Base-by-base conservation (phyloP, 53 echinoderm and acorn worm species). In the Apostichopus leukothele region DNA sequence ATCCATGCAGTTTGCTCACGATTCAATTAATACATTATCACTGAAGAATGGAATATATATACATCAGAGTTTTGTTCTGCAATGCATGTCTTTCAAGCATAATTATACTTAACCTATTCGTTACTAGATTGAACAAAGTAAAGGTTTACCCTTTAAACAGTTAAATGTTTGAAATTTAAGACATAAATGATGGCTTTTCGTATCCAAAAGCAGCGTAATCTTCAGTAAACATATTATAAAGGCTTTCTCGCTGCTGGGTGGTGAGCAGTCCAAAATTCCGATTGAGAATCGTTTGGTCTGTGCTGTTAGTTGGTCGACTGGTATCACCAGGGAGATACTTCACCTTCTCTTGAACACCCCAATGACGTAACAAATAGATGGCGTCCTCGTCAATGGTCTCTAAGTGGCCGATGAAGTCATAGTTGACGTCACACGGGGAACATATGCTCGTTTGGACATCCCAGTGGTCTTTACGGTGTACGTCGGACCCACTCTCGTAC, bases 311-410 rank as follows among this genome's bases (percentile, higher is more conserved):
- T 5, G 96, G 94, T 73, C 90, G 79, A 61, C 94, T 96, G 8
- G 85, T 91, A 6, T 61, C 84, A 1, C 92, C 86, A 1, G 94
- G 75, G 14, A 94, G 89, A 85, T 96, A 94, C 22, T 81, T 77
- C 21, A 91, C 92, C 60, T 92, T 94, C 53, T 67, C 83, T 18
- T 89, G 88, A 11, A 89, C 92, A 1, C 89, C 78, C 79, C 92
- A 89, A 11, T 74, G 11, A 8, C 92, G 54, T 75, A 96, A 67
- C 83, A 96, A 90, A 79, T 93, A 94, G 16, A 90, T 76, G 12
- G 96, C 94, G 60, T 96, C 96, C 5, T 94, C 94, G 1, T 63
- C 63, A 1, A 94, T 88, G 9, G 93, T 98, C 89, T 98, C 98
- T 21, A 95, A 60, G 67, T 92, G 90, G 7, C 98, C 98, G 12